These are phyloP conservation scores for Lottia gigantea DNA, from an alignment of 2,888 invertebrate species.

Conservation along the genomic window DNA sequence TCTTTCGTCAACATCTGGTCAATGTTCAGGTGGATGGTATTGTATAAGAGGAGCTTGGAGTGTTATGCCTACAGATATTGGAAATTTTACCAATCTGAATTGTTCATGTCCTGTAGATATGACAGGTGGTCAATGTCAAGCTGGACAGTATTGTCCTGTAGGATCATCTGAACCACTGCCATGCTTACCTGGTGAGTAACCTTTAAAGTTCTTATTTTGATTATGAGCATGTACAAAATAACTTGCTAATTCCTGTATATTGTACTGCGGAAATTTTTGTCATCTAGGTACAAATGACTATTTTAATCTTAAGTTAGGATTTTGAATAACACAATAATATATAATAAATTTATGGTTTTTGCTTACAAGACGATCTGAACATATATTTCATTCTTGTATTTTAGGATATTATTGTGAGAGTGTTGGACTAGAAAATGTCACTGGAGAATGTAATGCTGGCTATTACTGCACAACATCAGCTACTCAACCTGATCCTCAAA, in stretches of 20 bases:
- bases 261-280: no score
- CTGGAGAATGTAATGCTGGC: constrained; percentile 58
- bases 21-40: constrained; percentile 62
- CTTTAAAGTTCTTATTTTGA: background rate
- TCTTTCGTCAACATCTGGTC: constrained; percentile 42
- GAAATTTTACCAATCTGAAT: constrained; percentile 45
- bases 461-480: constrained; percentile 60
- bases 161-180: constrained; percentile 56
- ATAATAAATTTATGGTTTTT: no score
- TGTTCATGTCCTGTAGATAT: constrained; percentile 51
- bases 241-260: no score
- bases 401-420: constrained; percentile 58
- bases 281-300: no score
- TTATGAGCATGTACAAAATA: no score
- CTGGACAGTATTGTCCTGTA: constrained; percentile 60
- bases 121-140: constrained; percentile 61
- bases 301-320: no score
- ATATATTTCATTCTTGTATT: constrained; percentile 4
- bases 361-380: no score
- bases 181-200: constrained; percentile 54
- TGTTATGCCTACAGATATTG: constrained; percentile 54
- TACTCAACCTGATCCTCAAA: constrained; percentile 47
- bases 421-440: constrained; percentile 48
- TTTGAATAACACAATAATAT: no score
- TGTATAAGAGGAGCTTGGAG: constrained; percentile 61